Evolutionary conservation across 2,888 invertebrate species (phyloP).

Genomic region (Drosophila kanekoi): DNA sequence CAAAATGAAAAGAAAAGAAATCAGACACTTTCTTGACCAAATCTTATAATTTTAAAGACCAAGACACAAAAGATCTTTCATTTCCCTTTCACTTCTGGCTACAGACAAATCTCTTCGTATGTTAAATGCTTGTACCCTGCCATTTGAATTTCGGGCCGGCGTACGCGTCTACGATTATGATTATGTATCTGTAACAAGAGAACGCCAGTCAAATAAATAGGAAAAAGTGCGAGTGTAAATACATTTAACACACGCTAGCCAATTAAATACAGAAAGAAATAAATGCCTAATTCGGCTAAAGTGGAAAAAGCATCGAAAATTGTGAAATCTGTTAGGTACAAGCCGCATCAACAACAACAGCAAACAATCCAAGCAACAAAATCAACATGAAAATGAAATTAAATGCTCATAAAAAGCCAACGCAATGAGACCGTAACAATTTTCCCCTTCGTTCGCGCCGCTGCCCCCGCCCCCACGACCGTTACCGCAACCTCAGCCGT

Average conservation of each 20-base stretch:
- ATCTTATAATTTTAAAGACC: conserved; percentile 41
- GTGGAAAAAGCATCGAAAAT: conserved; percentile 55
- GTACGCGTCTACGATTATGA: neutral
- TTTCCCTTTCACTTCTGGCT: conserved; percentile 55
- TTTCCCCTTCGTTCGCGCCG: conserved; percentile 40
- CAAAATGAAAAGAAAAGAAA: conserved; percentile 45
- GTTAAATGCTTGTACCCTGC: conserved; percentile 14
- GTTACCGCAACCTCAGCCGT: neutral
- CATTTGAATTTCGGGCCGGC: conserved; percentile 14
- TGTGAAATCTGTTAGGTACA: conserved; percentile 58
- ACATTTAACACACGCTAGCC: conserved; percentile 44
- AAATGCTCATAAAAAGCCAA: conserved; percentile 64
- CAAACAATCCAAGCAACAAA: conserved; percentile 17
- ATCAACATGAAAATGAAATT: conserved; percentile 70
- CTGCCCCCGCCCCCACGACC: neutral
- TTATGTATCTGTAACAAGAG: neutral
- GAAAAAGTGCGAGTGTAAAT: conserved; percentile 27
- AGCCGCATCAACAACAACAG: conserved; percentile 24
- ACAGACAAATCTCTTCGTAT: neutral
- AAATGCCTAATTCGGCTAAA: conserved; percentile 39
- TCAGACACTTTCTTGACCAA: conserved; percentile 50
- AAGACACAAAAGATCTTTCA: conserved; percentile 33
- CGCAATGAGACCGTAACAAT: conserved; percentile 76
- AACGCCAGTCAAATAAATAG: conserved; percentile 28
- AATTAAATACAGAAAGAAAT: conserved; percentile 50